Percentiles rank a stretch among this genome's conserved stretches.
These are phyloP conservation scores for Terrapene triunguis DNA, from an alignment of 2,113 vertebrate species.

Conservation along the genomic window DNA sequence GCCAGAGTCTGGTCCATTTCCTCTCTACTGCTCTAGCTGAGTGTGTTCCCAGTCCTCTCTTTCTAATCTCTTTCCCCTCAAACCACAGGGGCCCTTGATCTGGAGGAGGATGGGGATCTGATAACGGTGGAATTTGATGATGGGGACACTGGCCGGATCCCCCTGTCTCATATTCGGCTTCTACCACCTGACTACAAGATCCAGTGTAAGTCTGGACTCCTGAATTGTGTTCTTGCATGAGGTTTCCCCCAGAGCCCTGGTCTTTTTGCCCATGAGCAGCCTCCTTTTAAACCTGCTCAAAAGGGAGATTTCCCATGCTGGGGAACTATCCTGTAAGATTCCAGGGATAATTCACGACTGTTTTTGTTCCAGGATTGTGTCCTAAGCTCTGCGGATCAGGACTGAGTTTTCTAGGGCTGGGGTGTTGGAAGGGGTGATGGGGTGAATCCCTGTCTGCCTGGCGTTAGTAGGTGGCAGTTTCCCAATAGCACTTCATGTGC, in stretches of 20 bases:
- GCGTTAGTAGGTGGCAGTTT: neutral
- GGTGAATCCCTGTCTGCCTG: neutral
- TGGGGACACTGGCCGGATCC: constrained; percentile 95
- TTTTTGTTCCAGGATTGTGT: neutral
- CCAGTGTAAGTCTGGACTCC: constrained; percentile 89
- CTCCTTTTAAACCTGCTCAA: neutral
- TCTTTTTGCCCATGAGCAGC: neutral
- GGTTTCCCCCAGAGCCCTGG: neutral
- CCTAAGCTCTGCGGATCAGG: rapidly evolving
- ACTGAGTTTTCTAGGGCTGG: neutral
- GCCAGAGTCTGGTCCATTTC: neutral
- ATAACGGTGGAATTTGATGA: constrained; percentile 99
- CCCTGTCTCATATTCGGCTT: constrained; percentile 95
- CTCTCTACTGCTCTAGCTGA: neutral
- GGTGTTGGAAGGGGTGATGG: neutral
- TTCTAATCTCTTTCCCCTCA: neutral
- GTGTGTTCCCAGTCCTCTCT: neutral
- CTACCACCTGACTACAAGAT: constrained; percentile 98
- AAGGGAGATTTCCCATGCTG: neutral
- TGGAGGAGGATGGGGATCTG: constrained; percentile 92
- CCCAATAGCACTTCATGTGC: rapidly evolving
- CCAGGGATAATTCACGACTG: neutral
- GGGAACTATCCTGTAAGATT: neutral
- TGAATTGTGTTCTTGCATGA: neutral
- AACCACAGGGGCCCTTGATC: constrained; percentile 87